A percentile compares a stretch with the other conserved stretches of the same genome.
Evolutionary conservation across 1,140 invertebrate species (phyloP).

Genomic region (Bombus impatiens): DNA sequence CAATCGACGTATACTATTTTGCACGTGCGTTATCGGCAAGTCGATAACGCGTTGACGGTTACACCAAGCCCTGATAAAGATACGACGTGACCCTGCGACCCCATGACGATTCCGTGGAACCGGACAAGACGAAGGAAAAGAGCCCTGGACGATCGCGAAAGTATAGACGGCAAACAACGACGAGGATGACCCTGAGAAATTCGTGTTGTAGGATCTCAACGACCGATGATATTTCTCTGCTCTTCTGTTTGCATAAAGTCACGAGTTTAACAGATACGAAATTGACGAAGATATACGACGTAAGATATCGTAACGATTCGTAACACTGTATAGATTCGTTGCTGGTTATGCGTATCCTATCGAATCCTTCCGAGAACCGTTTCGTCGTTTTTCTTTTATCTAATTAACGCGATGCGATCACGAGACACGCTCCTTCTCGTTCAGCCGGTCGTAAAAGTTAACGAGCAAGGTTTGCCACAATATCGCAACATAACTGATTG

Average conservation of each 20-base stretch:
- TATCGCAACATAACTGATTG: constrained; percentile 24
- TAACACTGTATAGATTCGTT: constrained; percentile 23
- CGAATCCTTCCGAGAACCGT: constrained; percentile 68
- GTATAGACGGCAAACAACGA: neutral
- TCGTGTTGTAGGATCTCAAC: neutral
- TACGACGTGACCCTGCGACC: constrained; percentile 78
- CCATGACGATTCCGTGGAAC: constrained; percentile 72
- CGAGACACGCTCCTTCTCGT: constrained; percentile 40
- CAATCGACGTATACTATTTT: constrained; percentile 74
- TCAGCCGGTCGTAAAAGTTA: constrained; percentile 68
- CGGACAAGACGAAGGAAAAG: constrained; percentile 20
- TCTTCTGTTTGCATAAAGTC: neutral
- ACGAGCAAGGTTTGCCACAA: constrained; percentile 55
- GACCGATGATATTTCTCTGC: neutral
- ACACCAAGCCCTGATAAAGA: constrained; percentile 76
- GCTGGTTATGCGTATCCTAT: constrained; percentile 51
- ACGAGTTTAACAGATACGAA: neutral
- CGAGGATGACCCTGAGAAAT: neutral
- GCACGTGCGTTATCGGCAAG: constrained; percentile 75
- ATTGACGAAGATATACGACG: constrained; percentile 49
- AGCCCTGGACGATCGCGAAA: constrained; percentile 15
- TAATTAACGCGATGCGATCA: constrained; percentile 66
- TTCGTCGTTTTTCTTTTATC: constrained; percentile 56
- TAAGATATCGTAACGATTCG: constrained; percentile 57
- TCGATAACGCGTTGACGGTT: constrained; percentile 67